Conservation (phyloP, 2,797 vertebrate species). For the Limosa lapponica region DNA sequence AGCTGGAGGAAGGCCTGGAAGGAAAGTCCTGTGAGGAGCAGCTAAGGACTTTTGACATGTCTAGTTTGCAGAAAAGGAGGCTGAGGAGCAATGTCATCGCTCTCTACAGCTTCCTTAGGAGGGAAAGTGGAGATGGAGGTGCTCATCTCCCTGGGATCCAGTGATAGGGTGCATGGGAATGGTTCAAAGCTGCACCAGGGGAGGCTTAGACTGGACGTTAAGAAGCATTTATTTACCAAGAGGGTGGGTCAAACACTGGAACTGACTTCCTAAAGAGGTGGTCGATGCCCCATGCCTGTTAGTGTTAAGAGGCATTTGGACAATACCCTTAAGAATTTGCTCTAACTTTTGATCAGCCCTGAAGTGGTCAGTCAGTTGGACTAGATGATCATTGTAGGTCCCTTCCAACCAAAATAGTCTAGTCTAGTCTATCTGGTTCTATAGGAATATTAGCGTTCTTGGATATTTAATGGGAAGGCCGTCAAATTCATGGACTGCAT, state of each 20-base stretch:
- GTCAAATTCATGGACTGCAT: background rate
- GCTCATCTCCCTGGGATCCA: background rate
- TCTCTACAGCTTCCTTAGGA: background rate
- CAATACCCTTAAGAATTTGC: rapidly evolving
- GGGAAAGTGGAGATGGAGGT: rapidly evolving
- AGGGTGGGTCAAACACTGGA: background rate
- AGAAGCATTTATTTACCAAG: background rate
- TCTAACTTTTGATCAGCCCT: background rate
- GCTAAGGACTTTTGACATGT: rapidly evolving
- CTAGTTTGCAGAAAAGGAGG: background rate
- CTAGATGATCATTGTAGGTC: background rate
- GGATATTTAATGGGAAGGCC: background rate
- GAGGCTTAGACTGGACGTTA: background rate
- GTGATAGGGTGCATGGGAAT: rapidly evolving
- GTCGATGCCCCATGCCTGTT: rapidly evolving
- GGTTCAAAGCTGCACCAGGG: background rate
- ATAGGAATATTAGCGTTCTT: background rate
- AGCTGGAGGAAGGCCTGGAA: background rate
- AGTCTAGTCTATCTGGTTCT: background rate
- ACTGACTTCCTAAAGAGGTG: background rate
- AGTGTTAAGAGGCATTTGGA: background rate
- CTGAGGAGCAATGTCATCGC: background rate
- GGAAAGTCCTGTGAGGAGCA: background rate
- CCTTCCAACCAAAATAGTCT: background rate
- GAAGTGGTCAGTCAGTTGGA: background rate